A percentile compares a stretch with the other conserved stretches of the same genome.
Conservation (phyloP, 2,113 vertebrate genomes). For the Romanogobio albipinnatus region DNA sequence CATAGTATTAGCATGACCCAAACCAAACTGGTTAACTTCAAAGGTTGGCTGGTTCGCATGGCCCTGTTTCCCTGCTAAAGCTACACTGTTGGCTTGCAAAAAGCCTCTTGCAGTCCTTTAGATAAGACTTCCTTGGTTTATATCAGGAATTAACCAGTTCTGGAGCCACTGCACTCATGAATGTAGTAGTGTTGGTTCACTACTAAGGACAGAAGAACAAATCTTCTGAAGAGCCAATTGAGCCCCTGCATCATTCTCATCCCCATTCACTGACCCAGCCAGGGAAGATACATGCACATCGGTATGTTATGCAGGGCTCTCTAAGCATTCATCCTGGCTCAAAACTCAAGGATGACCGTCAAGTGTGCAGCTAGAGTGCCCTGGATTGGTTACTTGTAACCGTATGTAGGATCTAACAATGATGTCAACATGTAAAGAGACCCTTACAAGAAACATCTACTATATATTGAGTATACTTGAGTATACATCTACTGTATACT, state of each 20-base stretch:
- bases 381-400: not conserved
- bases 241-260: not conserved
- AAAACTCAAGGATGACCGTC: not conserved
- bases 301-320: not conserved
- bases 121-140: not conserved
- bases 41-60: no score
- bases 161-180: not conserved
- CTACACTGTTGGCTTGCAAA: not conserved
- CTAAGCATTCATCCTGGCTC: not conserved
- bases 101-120: not conserved
- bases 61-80: not conserved
- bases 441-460: not conserved
- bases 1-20: no score
- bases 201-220: constrained; percentile 7
- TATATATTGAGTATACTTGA: not conserved
- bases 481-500: no score
- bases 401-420: not conserved
- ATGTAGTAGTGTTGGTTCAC: not conserved
- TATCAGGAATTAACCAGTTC: not conserved
- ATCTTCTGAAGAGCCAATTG: not conserved
- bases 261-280: not conserved
- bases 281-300: not conserved
- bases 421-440: not conserved
- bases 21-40: no score
- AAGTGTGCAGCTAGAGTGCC: not conserved